phyloP scores from a whole-genome alignment of 2,113 vertebrate genomes.

The Anoplopoma fimbria region DNA sequence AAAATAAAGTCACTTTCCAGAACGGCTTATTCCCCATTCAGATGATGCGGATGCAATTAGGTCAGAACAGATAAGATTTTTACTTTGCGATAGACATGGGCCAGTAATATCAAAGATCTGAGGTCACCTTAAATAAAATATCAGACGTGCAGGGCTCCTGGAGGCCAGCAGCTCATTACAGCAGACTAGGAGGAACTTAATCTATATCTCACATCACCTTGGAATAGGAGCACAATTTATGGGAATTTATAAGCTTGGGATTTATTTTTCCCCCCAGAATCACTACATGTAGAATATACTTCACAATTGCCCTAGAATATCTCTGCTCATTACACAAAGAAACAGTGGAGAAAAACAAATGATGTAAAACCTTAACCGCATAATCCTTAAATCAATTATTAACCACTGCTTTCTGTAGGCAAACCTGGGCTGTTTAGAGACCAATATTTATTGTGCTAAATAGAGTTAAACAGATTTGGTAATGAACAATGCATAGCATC shows the following conservation, averaged over 20 bases:
- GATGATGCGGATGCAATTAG: slow-evolving; percentile 71
- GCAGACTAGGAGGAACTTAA: slow-evolving; percentile 37
- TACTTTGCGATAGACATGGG: slow-evolving; percentile 54
- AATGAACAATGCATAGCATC: slow-evolving; percentile 7
- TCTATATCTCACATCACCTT: slow-evolving; percentile 1
- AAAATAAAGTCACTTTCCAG: slow-evolving; percentile 67
- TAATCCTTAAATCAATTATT: slow-evolving; percentile 20
- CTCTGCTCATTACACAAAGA: slow-evolving; percentile 4
- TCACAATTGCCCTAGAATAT: neutral
- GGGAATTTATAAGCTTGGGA: neutral
- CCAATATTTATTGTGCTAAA: slow-evolving; percentile 1
- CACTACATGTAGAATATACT: neutral
- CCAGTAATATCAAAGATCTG: slow-evolving; percentile 52
- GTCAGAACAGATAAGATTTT: slow-evolving; percentile 65
- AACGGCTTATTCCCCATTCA: slow-evolving; percentile 67
- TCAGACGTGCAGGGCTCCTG: slow-evolving; percentile 47
- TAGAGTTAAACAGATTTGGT: slow-evolving; percentile 6
- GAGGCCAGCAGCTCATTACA: slow-evolving; percentile 72
- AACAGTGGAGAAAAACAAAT: neutral
- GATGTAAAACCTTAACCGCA: neutral
- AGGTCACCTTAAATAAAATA: slow-evolving; percentile 76
- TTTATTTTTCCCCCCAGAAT: neutral
- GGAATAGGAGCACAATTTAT: neutral
- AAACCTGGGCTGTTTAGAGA: neutral
- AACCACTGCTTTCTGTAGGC: slow-evolving; percentile 9